A percentile compares a stretch with the other conserved stretches of the same genome.
Evolutionary conservation across 2,113 vertebrate species (phyloP).

Genomic region (Antechinus stuartii): DNA sequence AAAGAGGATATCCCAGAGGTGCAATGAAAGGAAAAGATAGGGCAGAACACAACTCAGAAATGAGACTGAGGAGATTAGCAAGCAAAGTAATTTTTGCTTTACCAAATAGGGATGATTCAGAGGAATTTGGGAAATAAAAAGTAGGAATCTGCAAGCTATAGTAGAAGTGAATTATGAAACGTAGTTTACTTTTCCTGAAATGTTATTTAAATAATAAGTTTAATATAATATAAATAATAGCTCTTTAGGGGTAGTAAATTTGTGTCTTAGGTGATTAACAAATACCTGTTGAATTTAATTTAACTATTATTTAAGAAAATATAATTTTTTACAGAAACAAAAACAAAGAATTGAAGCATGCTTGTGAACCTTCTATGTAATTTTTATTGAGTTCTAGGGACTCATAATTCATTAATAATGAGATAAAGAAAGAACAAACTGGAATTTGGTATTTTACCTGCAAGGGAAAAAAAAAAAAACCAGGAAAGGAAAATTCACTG

Average conservation of each 20-base stretch:
- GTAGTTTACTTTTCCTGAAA: background rate
- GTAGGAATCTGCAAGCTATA: background rate
- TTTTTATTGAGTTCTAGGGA: background rate
- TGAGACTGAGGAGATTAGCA: background rate
- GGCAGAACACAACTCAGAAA: too few relatives aligned
- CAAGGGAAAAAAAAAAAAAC: background rate
- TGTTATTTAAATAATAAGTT: background rate
- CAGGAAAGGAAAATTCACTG: background rate
- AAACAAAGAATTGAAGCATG: background rate
- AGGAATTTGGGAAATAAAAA: background rate
- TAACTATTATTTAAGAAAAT: background rate
- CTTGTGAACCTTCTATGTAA: background rate
- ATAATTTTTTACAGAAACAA: background rate
- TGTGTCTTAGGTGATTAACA: background rate
- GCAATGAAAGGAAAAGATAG: background rate
- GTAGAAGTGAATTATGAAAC: background rate
- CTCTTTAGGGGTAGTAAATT: background rate
- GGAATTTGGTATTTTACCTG: background rate
- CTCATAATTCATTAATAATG: background rate
- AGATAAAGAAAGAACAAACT: constrained; percentile 2
- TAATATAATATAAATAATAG: too few relatives aligned
- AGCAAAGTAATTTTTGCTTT: background rate
- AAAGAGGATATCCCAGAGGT: background rate
- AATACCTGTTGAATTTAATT: background rate
- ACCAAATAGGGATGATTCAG: background rate